A percentile compares a stretch with the other conserved stretches of the same genome.
These are phyloP conservation scores for Zoanthus solanderi DNA, from an alignment of 92 coral and sea anemone genomes.

Conservation along the genomic window DNA sequence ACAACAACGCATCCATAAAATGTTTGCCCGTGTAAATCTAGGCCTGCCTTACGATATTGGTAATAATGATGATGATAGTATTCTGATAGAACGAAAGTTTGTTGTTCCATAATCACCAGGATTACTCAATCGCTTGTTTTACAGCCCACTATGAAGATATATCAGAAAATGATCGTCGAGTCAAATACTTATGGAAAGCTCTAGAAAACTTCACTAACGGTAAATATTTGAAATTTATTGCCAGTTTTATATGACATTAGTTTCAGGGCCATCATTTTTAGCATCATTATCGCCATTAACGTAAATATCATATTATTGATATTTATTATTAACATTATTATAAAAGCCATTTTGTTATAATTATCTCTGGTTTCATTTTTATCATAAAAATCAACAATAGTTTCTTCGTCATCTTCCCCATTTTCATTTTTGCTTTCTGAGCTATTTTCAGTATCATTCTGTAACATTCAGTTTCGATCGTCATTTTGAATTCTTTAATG, in stretches of 20 bases:
- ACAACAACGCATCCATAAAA: too few species aligned
- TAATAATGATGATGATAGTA: too few species aligned
- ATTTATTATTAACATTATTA: background rate
- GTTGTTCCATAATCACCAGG: too few species aligned
- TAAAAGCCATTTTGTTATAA: too few species aligned
- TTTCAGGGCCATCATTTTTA: background rate
- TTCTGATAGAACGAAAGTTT: too few species aligned
- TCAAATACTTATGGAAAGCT: conserved; percentile 92
- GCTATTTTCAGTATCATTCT: background rate
- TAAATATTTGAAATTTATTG: background rate
- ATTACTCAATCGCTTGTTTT: background rate
- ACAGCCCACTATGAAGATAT: conserved; percentile 91
- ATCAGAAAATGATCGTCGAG: conserved; percentile 87
- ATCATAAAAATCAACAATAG: background rate
- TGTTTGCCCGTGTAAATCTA: too few species aligned
- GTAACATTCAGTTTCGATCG: too few species aligned
- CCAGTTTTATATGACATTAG: background rate
- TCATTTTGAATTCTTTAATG: too few species aligned
- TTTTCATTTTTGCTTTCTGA: background rate
- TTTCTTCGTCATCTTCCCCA: background rate
- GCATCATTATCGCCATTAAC: background rate
- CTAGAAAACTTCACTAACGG: conserved; percentile 96
- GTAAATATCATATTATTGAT: background rate
- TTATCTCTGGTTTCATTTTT: background rate
- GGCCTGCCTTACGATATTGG: too few species aligned